These are phyloP conservation scores for Papilio aristodemus DNA, from an alignment of 1,140 invertebrate genomes.

Conservation along the genomic window DNA sequence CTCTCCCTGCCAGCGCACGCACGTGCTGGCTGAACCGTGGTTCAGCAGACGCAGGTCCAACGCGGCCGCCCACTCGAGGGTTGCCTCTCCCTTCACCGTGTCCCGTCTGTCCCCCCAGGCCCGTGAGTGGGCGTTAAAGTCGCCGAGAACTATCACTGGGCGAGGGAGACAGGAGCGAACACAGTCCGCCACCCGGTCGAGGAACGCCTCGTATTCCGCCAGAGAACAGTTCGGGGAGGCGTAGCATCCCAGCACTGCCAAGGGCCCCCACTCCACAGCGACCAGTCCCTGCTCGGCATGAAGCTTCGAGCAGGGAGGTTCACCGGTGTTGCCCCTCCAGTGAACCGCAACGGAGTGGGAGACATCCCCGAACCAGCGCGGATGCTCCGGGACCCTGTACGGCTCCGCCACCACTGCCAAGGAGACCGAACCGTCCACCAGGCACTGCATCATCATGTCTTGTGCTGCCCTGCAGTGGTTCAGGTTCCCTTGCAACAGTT, in stretches of 20 bases:
- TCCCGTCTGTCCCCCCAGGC: slow-evolving; percentile 34
- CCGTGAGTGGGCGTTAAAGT: slow-evolving; percentile 40
- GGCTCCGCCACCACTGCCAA: slow-evolving; percentile 42
- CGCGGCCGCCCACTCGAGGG: slow-evolving; percentile 39
- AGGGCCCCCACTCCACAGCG: slow-evolving; percentile 30
- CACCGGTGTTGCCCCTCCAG: slow-evolving; percentile 31
- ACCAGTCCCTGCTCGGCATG: not conserved
- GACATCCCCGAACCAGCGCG: slow-evolving; percentile 37
- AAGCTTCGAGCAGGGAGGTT: slow-evolving; percentile 5
- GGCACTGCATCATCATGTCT: slow-evolving; percentile 38
- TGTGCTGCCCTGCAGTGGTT: slow-evolving; percentile 40
- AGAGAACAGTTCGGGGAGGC: slow-evolving; percentile 28
- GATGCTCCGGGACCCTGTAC: slow-evolving; percentile 34
- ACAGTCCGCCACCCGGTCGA: slow-evolving; percentile 28
- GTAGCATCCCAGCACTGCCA: slow-evolving; percentile 36
- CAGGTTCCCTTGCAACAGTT: slow-evolving; percentile 3
- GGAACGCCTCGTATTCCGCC: slow-evolving; percentile 29
- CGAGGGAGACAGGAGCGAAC: slow-evolving; percentile 28
- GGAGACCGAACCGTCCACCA: slow-evolving; percentile 37
- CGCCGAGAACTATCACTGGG: slow-evolving; percentile 38
- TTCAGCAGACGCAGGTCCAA: slow-evolving; percentile 44
- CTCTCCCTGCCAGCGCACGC: slow-evolving; percentile 45
- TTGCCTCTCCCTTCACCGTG: slow-evolving; percentile 19
- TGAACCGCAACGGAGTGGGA: slow-evolving; percentile 35
- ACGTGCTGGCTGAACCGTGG: slow-evolving; percentile 40